These are phyloP conservation scores for Pelecanoides urinatrix DNA, from an alignment of 2,113 vertebrate genomes.

Conservation along the genomic window DNA sequence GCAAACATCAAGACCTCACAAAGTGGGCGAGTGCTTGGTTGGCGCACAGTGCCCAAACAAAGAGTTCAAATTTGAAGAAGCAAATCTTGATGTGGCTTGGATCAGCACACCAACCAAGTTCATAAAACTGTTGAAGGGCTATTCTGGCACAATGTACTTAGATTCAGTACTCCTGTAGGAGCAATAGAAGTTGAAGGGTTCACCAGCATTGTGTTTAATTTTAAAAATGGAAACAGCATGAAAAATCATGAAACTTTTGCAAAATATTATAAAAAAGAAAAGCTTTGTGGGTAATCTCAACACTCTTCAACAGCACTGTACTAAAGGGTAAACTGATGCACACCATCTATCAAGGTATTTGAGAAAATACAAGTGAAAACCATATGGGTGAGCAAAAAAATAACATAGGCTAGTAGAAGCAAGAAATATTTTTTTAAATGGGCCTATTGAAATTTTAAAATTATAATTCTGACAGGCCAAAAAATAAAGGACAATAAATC, in stretches of 20 bases:
- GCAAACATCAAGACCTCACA: neutral
- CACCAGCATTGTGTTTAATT: neutral
- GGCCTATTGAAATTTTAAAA: neutral
- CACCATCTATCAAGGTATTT: neutral
- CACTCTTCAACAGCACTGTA: neutral
- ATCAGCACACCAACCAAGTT: neutral
- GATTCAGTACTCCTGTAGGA: neutral
- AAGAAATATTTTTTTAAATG: neutral
- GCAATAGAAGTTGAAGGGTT: neutral
- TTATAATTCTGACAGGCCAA: neutral
- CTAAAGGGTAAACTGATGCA: neutral
- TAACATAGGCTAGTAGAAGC: neutral
- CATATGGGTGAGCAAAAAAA: neutral
- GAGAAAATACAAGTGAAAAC: neutral
- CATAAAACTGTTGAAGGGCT: neutral
- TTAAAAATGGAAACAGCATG: neutral
- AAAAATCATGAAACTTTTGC: neutral
- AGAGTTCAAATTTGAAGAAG: neutral
- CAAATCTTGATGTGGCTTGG: neutral
- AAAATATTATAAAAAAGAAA: neutral
- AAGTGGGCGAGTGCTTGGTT: accelerated
- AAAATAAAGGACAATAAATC: neutral
- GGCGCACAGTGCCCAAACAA: neutral
- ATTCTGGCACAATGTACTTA: neutral
- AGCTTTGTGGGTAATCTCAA: neutral